These are phyloP conservation scores for Phengaris alcon DNA, from an alignment of 2,888 invertebrate genomes.

Conservation along the genomic window DNA sequence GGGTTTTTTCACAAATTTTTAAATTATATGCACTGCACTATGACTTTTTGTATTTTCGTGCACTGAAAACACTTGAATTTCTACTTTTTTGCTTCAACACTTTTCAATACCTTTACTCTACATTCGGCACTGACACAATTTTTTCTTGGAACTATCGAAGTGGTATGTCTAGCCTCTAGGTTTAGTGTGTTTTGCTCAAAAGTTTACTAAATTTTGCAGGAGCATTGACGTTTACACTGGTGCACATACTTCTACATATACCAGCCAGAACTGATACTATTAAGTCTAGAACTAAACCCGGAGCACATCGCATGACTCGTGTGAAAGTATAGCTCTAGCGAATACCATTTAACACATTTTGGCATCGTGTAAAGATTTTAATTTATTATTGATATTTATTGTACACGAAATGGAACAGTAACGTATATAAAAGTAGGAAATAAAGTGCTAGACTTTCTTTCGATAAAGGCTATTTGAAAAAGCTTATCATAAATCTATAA, in stretches of 20 bases:
- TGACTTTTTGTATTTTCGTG: slow-evolving; percentile 69
- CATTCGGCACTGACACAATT: slow-evolving; percentile 61
- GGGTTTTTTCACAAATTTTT: slow-evolving; percentile 57
- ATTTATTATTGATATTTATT: slow-evolving; percentile 5
- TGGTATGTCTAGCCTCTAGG: slow-evolving; percentile 39
- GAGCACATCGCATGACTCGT: slow-evolving; percentile 63
- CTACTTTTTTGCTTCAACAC: slow-evolving; percentile 60
- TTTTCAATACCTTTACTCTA: slow-evolving; percentile 52
- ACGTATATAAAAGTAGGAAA: neutral
- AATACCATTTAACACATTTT: slow-evolving; percentile 18
- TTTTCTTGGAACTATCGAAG: slow-evolving; percentile 48
- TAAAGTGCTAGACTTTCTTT: neutral
- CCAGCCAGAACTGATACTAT: slow-evolving; percentile 68
- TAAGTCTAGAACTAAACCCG: slow-evolving; percentile 50
- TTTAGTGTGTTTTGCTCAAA: slow-evolving; percentile 43
- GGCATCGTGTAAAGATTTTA: slow-evolving; percentile 20
- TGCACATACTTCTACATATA: slow-evolving; percentile 78
- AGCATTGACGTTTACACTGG: slow-evolving; percentile 57
- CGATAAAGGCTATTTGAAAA: neutral
- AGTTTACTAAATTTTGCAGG: slow-evolving; percentile 51
- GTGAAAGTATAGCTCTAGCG: slow-evolving; percentile 36
- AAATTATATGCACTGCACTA: slow-evolving; percentile 74
- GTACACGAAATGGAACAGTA: neutral
- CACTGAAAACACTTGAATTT: slow-evolving; percentile 63
- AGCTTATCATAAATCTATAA: neutral